A percentile compares a stretch with the other conserved stretches of the same genome.
These are phyloP conservation scores for Serilophus lunatus DNA, from an alignment of 2,113 vertebrate species.

Conservation along the genomic window DNA sequence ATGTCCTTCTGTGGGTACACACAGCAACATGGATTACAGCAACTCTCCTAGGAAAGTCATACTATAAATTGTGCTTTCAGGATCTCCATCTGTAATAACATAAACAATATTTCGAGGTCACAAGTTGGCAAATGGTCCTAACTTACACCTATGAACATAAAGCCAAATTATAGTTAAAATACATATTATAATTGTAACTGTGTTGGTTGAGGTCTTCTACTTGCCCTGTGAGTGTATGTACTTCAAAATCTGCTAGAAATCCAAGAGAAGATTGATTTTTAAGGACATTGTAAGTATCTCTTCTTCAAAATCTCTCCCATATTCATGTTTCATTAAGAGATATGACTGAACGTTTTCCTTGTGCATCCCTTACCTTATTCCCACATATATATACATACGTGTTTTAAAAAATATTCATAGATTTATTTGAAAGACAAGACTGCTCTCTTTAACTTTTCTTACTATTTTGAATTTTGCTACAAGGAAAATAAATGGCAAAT, in stretches of 20 bases:
- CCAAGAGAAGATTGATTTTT: neutral
- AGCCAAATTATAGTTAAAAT: neutral
- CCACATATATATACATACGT: neutral
- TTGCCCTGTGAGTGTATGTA: neutral
- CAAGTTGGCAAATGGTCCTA: neutral
- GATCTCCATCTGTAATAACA: neutral
- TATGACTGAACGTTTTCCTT: neutral
- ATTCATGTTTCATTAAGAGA: neutral
- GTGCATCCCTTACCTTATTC: neutral
- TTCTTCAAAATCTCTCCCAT: neutral
- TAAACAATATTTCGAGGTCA: neutral
- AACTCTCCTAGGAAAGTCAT: neutral
- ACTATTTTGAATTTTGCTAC: neutral
- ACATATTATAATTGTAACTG: neutral
- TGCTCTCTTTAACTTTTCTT: neutral
- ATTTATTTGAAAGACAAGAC: neutral
- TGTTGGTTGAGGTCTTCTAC: neutral
- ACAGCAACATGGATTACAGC: neutral
- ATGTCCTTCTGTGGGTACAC: neutral
- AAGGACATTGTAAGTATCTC: neutral
- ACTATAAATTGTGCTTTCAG: neutral
- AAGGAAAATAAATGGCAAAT: neutral
- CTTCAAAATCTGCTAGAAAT: neutral
- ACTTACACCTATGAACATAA: neutral
- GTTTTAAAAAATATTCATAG: neutral